A percentile compares a stretch with the other conserved stretches of the same genome.
Conservation (phyloP, 2,797 vertebrate species). For the Cottoperca gobio region DNA sequence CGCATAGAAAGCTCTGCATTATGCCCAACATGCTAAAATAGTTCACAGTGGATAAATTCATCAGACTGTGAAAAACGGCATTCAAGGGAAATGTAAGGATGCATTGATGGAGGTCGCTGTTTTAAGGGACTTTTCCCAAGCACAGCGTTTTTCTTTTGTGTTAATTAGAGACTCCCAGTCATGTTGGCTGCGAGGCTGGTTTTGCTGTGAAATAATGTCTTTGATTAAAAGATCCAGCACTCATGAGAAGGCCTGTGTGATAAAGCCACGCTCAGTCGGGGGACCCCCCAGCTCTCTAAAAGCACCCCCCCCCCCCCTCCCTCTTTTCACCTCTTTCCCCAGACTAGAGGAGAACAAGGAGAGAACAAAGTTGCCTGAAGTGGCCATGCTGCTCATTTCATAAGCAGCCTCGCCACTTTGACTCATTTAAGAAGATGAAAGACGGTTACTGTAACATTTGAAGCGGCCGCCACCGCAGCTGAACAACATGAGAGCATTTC, state of each 20-base stretch:
- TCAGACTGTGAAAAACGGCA: constrained; percentile 37
- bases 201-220: constrained; percentile 79
- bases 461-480: constrained; percentile 61
- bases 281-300: constrained; percentile 66
- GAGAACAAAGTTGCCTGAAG: constrained; percentile 69
- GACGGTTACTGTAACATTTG: constrained; percentile 72
- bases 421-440: constrained; percentile 82
- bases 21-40: constrained; percentile 28
- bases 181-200: constrained; percentile 79
- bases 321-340: constrained; percentile 65
- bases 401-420: constrained; percentile 66
- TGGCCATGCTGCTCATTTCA: constrained; percentile 70
- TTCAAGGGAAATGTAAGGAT: constrained; percentile 48
- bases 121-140: constrained; percentile 64
- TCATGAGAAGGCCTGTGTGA: constrained; percentile 77
- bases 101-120: constrained; percentile 63
- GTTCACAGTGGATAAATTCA: constrained; percentile 36
- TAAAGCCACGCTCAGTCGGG: constrained; percentile 71
- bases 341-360: constrained; percentile 67
- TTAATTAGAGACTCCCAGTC: constrained; percentile 83
- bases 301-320: constrained; percentile 7
- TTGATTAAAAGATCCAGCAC: constrained; percentile 82
- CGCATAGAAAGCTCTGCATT: constrained; percentile 22
- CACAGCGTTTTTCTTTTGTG: constrained; percentile 79
- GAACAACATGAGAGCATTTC: constrained; percentile 51